phyloP scores from a whole-genome alignment of 1,140 invertebrate genomes.

The Drosophila nannoptera region DNA sequence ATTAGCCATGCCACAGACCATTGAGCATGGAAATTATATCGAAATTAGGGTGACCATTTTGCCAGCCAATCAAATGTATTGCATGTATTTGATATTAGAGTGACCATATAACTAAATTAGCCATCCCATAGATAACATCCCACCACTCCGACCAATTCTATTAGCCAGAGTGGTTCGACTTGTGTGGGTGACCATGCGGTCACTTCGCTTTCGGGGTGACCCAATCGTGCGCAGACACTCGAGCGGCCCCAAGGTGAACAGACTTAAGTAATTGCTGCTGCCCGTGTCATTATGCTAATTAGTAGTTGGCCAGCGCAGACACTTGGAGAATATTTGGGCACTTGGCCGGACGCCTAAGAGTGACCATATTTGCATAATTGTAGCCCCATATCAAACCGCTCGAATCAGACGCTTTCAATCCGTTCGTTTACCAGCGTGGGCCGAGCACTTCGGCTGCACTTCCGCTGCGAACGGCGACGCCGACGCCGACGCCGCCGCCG shows the following conservation, averaged over 20 bases:
- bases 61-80: not conserved
- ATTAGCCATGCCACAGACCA: too few relatives aligned
- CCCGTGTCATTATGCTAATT: not conserved
- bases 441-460: slow-evolving; percentile 43
- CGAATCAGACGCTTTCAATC: slow-evolving; percentile 20
- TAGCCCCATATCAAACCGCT: slow-evolving; percentile 15
- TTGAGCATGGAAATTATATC: too few relatives aligned
- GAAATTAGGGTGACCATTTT: not conserved
- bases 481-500: slow-evolving; percentile 36
- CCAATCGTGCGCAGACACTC: too few relatives aligned
- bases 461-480: slow-evolving; percentile 35
- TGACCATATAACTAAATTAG: not conserved
- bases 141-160: not conserved
- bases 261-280: too few relatives aligned
- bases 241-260: too few relatives aligned
- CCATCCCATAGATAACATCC: too few relatives aligned
- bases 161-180: too few relatives aligned
- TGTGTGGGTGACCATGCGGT: too few relatives aligned
- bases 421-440: too few relatives aligned
- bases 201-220: too few relatives aligned
- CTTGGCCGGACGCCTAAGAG: slow-evolving; percentile 10
- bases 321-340: not conserved
- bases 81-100: not conserved
- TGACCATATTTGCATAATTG: slow-evolving; percentile 45
- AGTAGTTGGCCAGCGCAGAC: not conserved